A percentile compares a stretch with the other conserved stretches of the same genome.
phyloP scores from a whole-genome alignment of 2,797 vertebrate species.

The Semotilus atromaculatus region DNA sequence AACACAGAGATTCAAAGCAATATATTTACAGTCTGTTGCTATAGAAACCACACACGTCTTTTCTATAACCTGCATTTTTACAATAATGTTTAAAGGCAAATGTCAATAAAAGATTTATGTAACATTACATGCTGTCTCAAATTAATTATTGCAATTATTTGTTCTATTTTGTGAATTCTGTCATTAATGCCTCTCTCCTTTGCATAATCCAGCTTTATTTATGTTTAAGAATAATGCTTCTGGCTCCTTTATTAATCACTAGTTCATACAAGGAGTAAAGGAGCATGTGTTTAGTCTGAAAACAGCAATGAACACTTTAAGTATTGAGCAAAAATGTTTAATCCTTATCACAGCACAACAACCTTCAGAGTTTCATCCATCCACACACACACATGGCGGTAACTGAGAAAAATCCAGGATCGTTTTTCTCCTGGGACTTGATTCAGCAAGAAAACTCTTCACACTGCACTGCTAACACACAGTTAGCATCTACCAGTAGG shows the following conservation, averaged over 20 bases:
- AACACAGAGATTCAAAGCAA: conserved; percentile 72
- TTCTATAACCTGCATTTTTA: conserved; percentile 67
- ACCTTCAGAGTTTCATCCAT: too few relatives aligned
- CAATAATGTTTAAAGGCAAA: conserved; percentile 54
- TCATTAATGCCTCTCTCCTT: background rate
- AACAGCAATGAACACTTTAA: too few relatives aligned
- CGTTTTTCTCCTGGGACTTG: too few relatives aligned
- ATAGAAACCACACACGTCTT: conserved; percentile 60
- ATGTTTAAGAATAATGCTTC: too few relatives aligned
- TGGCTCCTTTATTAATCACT: too few relatives aligned
- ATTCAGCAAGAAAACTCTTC: too few relatives aligned
- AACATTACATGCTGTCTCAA: conserved; percentile 36
- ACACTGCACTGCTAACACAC: conserved; percentile 75
- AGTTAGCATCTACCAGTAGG: conserved; percentile 60
- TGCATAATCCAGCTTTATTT: background rate
- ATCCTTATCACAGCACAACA: too few relatives aligned
- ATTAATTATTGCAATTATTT: background rate
- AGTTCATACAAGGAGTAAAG: background rate
- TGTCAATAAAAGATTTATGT: conserved; percentile 64
- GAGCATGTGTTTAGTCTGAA: too few relatives aligned
- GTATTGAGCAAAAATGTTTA: too few relatives aligned
- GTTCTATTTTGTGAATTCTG: background rate
- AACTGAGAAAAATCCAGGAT: too few relatives aligned
- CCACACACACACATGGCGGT: too few relatives aligned
- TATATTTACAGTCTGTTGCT: conserved; percentile 60